Conservation (phyloP, 1,140 invertebrate genomes). For the Bombus picipes region DNA sequence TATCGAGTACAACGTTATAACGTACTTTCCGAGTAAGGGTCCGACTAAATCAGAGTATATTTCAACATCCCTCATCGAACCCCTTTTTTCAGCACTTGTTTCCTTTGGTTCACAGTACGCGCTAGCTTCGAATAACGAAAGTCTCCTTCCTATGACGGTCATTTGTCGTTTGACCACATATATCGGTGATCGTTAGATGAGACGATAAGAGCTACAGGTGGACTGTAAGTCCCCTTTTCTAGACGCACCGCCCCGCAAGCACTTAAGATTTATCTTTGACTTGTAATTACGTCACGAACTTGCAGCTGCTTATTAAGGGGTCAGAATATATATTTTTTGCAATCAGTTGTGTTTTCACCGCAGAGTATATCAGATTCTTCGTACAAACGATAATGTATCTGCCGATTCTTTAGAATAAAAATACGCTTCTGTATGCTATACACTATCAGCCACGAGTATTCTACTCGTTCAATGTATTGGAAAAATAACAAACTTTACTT, state of each 20-base stretch:
- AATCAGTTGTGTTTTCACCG: slow-evolving; percentile 22
- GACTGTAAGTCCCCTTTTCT: slow-evolving; percentile 37
- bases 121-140: background rate
- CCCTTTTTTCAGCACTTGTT: slow-evolving; percentile 14
- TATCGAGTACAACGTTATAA: too few species aligned
- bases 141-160: background rate
- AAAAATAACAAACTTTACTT: too few species aligned
- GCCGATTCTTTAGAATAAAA: too few species aligned
- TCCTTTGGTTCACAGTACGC: background rate
- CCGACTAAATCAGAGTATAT: too few species aligned
- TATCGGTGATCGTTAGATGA: slow-evolving; percentile 52
- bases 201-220: slow-evolving; percentile 61
- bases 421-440: too few species aligned
- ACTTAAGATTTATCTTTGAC: slow-evolving; percentile 51
- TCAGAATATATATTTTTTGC: background rate
- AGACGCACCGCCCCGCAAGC: background rate
- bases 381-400: too few species aligned
- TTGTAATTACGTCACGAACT: slow-evolving; percentile 46
- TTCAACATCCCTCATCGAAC: background rate
- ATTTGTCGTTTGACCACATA: slow-evolving; percentile 33
- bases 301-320: slow-evolving; percentile 20
- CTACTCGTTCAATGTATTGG: too few species aligned
- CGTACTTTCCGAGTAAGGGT: too few species aligned
- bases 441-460: too few species aligned
- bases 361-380: too few species aligned